Percentiles rank a stretch among this genome's conserved stretches.
Conservation (phyloP, 2,888 invertebrate genomes). For the Palloptera scutellata region DNA sequence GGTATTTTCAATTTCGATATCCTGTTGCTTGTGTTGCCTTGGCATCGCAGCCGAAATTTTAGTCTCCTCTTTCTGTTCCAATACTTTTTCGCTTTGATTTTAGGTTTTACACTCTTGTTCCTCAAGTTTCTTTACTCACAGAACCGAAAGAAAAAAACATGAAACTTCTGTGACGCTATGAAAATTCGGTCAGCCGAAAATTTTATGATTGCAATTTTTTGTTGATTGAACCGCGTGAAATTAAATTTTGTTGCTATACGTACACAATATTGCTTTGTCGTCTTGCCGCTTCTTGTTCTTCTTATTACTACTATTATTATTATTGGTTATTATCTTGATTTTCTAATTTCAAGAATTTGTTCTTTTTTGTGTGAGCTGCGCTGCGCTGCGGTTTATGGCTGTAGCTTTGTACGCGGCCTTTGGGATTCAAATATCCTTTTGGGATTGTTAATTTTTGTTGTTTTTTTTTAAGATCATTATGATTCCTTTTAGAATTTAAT, state of each 20-base stretch:
- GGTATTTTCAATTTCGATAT: no score
- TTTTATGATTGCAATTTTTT: conserved; percentile 45
- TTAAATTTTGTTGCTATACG: conserved; percentile 35
- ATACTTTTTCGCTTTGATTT: not conserved
- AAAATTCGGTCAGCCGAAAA: conserved; percentile 39
- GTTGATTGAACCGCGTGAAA: conserved; percentile 47
- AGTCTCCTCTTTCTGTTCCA: not conserved
- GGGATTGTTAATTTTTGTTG: not conserved
- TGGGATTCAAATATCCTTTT: not conserved
- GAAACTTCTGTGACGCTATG: not conserved
- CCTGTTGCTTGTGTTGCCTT: not conserved
- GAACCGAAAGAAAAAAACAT: not conserved
- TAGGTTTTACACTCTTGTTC: not conserved
- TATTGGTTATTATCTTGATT: not conserved
- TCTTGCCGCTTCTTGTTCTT: conserved; percentile 12
- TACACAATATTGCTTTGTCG: conserved; percentile 10
- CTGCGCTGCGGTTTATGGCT: not conserved
- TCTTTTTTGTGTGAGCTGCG: not conserved
- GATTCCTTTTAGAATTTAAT: no score
- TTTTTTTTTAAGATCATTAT: not conserved
- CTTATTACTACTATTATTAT: not conserved
- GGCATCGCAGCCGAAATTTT: not conserved
- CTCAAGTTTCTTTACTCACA: not conserved
- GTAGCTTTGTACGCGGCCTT: not conserved
- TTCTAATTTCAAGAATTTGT: not conserved